A percentile compares a stretch with the other conserved stretches of the same genome.
These are phyloP conservation scores for Periophthalmodon schlosseri DNA, from an alignment of 2,113 vertebrate genomes.

Conservation along the genomic window DNA sequence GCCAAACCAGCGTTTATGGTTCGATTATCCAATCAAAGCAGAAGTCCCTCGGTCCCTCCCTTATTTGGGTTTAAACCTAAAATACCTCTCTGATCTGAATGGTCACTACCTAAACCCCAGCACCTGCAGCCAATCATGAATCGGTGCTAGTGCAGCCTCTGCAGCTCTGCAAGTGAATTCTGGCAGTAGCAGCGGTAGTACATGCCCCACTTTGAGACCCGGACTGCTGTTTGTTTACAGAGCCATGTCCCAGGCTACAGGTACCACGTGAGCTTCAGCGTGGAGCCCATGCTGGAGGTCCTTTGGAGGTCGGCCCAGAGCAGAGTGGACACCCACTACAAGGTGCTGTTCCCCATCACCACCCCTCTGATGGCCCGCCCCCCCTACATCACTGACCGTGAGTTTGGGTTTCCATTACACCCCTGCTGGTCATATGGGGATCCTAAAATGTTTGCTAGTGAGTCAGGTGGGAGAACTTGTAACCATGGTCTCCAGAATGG, in stretches of 20 bases:
- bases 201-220: neutral
- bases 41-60: no score
- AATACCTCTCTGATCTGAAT: no score
- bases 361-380: conserved; percentile 63
- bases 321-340: conserved; percentile 68
- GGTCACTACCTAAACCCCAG: no score
- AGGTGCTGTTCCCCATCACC: conserved; percentile 73
- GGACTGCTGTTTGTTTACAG: conserved; percentile 54
- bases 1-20: no score
- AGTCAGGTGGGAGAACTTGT: no score
- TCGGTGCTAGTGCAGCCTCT: no score
- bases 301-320: conserved; percentile 57
- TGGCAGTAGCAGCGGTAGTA: neutral
- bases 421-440: neutral
- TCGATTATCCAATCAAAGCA: no score
- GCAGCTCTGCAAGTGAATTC: no score
- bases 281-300: conserved; percentile 78
- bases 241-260: conserved; percentile 70
- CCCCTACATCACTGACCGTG: conserved; percentile 50
- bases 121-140: no score
- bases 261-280: conserved; percentile 66
- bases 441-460: no score
- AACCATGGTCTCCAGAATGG: no score
- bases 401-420: conserved; percentile 19
- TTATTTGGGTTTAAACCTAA: no score